Percentiles rank a stretch among this genome's conserved stretches.
phyloP scores from a whole-genome alignment of 2,888 invertebrate species.

The Oxyscelio sp. region DNA sequence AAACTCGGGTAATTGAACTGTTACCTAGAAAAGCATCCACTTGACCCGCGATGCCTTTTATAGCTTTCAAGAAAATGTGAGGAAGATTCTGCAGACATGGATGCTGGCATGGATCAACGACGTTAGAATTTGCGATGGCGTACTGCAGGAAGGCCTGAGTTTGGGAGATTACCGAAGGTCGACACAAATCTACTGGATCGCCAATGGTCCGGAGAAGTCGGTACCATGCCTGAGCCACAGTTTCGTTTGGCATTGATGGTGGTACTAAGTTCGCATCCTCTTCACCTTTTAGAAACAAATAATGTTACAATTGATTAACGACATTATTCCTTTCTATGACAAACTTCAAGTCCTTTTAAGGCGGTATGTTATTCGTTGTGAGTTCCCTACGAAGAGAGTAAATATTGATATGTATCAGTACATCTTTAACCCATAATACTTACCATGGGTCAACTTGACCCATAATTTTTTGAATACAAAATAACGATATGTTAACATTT shows the following conservation, averaged over 20 bases:
- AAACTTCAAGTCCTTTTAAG: too few relatives aligned
- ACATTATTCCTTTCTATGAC: constrained; percentile 72
- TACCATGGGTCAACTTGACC: too few relatives aligned
- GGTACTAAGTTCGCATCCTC: constrained; percentile 96
- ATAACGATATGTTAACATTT: too few relatives aligned
- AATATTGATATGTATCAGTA: too few relatives aligned
- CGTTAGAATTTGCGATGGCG: constrained; percentile 93
- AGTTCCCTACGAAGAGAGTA: too few relatives aligned
- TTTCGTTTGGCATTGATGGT: constrained; percentile 95
- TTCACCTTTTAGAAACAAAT: constrained; percentile 90
- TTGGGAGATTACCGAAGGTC: constrained; percentile 93
- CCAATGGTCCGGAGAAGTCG: constrained; percentile 97
- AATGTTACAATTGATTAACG: constrained; percentile 3
- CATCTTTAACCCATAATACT: too few relatives aligned
- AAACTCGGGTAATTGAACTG: constrained; percentile 76
- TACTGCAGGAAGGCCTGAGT: constrained; percentile 94
- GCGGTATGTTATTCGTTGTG: too few relatives aligned
- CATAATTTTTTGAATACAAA: too few relatives aligned
- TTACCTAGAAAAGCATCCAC: constrained; percentile 98
- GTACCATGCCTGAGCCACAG: constrained; percentile 98
- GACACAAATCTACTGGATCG: constrained; percentile 97
- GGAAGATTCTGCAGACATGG: constrained; percentile 95
- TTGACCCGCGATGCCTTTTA: constrained; percentile 97
- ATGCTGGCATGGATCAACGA: constrained; percentile 96
- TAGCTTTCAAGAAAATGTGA: constrained; percentile 96